Percentiles rank a stretch among this genome's conserved stretches.
phyloP scores from a whole-genome alignment of 2,797 vertebrate genomes.

The Centropyge bicolor region DNA sequence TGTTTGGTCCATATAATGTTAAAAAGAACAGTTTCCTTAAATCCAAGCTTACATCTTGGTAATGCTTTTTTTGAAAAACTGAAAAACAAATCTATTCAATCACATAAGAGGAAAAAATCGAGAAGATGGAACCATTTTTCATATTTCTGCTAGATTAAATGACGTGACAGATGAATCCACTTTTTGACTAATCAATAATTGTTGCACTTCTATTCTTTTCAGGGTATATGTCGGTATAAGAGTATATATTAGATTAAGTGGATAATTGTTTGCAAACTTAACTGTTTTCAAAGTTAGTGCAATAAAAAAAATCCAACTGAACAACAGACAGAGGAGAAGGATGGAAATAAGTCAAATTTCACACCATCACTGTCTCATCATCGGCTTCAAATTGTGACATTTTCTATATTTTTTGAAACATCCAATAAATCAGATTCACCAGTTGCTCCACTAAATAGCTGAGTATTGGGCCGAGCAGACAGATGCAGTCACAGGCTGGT shows the following conservation, averaged over 20 bases:
- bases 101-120: neutral
- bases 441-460: conserved; percentile 23
- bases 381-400: neutral
- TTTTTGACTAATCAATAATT: neutral
- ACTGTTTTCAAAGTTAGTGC: neutral
- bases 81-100: neutral
- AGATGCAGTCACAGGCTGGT: conserved; percentile 70
- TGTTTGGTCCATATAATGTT: neutral
- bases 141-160: no score
- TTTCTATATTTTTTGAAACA: neutral
- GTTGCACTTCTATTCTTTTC: neutral
- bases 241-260: no score
- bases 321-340: neutral
- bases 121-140: neutral
- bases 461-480: conserved; percentile 48
- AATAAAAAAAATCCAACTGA: neutral
- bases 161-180: neutral
- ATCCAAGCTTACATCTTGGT: neutral
- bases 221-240: no score
- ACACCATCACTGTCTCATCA: neutral
- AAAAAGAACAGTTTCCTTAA: neutral
- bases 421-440: conserved; percentile 16
- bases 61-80: neutral
- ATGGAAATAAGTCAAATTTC: neutral
- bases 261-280: neutral